phyloP scores from a whole-genome alignment of 2,113 vertebrate species.

The Xyliphius kryptos region DNA sequence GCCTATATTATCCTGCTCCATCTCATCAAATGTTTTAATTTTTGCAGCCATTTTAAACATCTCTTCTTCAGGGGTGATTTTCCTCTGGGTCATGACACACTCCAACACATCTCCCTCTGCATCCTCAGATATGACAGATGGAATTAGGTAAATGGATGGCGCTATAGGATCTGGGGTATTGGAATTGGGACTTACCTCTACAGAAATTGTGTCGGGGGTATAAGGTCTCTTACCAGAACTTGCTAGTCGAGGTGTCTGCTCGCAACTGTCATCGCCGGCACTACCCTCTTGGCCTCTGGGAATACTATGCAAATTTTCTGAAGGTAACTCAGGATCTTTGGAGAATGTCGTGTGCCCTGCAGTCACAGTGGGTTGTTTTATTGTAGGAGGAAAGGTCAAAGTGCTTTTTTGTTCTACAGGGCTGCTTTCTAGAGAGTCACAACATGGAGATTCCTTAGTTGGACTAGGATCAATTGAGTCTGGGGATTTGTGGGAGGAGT shows the following conservation, averaged over 20 bases:
- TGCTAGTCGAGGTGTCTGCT: conserved; percentile 93
- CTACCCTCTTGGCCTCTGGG: conserved; percentile 85
- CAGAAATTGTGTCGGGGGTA: conserved; percentile 89
- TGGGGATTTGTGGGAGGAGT: conserved; percentile 91
- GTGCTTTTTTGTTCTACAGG: conserved; percentile 77
- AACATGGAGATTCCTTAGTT: conserved; percentile 87
- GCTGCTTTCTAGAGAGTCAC: conserved; percentile 90
- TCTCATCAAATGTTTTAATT: conserved; percentile 91
- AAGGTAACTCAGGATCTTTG: conserved; percentile 71
- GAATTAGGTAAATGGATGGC: conserved; percentile 66
- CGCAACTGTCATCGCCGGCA: conserved; percentile 88
- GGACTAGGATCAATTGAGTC: conserved; percentile 97
- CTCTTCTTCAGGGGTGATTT: conserved; percentile 88
- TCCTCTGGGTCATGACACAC: conserved; percentile 73
- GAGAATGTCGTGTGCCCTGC: conserved; percentile 56
- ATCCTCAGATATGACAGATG: conserved; percentile 81
- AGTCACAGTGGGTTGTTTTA: conserved; percentile 57
- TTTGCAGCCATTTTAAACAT: too few relatives aligned
- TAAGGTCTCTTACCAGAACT: conserved; percentile 95
- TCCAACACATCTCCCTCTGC: conserved; percentile 72
- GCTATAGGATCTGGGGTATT: conserved; percentile 71
- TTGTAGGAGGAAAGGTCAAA: conserved; percentile 54
- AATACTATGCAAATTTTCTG: conserved; percentile 76
- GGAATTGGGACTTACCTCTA: conserved; percentile 96
- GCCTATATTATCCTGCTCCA: conserved; percentile 88